Conservation (phyloP, 2,797 vertebrate species). For the Denticeps clupeoides region DNA sequence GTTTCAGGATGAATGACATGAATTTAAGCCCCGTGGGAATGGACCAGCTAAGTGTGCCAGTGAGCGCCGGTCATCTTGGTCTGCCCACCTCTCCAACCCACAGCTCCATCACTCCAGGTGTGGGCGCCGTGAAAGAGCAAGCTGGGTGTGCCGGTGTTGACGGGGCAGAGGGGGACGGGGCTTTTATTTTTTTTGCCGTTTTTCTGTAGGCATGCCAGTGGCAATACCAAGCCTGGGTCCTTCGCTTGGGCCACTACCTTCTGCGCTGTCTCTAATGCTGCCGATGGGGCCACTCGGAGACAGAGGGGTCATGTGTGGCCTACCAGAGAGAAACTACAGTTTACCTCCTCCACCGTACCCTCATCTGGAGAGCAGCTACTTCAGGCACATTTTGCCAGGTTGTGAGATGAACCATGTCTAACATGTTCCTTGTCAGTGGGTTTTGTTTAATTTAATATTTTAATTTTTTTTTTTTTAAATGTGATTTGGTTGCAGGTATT, state of each 20-base stretch:
- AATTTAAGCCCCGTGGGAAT: conserved; percentile 94
- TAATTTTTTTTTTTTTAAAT: not conserved
- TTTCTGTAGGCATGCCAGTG: conserved; percentile 78
- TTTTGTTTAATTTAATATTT: not conserved
- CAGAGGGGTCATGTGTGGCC: conserved; percentile 92
- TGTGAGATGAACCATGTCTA: too few relatives aligned
- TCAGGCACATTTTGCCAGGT: conserved; percentile 96
- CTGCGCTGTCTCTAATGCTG: conserved; percentile 93
- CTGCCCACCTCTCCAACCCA: conserved; percentile 88
- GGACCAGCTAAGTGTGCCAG: conserved; percentile 91
- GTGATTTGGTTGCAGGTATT: conserved; percentile 64
- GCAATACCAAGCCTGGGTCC: conserved; percentile 91
- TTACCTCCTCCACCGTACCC: conserved; percentile 93
- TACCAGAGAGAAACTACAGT: conserved; percentile 91
- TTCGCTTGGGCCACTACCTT: conserved; percentile 86
- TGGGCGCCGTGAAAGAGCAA: conserved; percentile 1
- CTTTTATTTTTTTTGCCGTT: not conserved
- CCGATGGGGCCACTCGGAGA: conserved; percentile 92
- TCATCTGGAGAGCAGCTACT: conserved; percentile 96
- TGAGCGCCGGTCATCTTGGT: conserved; percentile 83
- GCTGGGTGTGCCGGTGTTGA: not conserved
- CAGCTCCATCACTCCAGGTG: conserved; percentile 83
- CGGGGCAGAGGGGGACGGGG: too few relatives aligned
- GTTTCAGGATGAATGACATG: conserved; percentile 91
- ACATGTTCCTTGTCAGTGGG: too few relatives aligned